phyloP scores from a whole-genome alignment of 2,888 invertebrate genomes.

The Colletes collaris region DNA sequence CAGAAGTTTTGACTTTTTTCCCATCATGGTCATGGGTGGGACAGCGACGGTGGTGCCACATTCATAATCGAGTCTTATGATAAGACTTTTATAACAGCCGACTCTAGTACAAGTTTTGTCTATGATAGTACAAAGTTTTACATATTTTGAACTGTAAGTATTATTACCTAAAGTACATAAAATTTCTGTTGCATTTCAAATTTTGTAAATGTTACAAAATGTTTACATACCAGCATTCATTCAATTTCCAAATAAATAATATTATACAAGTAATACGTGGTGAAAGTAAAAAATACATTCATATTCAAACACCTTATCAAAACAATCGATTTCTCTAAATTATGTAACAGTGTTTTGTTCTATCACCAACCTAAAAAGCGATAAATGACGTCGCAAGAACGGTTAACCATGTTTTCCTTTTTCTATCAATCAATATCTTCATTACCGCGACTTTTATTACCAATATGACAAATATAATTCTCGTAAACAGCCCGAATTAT shows the following conservation, averaged over 20 bases:
- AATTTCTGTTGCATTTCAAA: neutral
- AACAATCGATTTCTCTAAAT: neutral
- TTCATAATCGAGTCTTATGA: too few species aligned
- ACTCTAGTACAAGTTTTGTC: too few species aligned
- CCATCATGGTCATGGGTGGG: too few species aligned
- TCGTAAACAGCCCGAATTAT: neutral
- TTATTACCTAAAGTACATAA: neutral
- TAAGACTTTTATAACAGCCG: too few species aligned
- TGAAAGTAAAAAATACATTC: neutral
- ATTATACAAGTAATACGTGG: neutral
- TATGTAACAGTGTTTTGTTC: constrained; percentile 27
- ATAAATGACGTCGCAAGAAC: neutral
- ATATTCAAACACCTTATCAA: neutral
- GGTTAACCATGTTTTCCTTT: constrained; percentile 10
- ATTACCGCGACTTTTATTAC: constrained; percentile 24
- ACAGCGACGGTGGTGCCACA: too few species aligned
- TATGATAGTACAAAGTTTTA: too few species aligned
- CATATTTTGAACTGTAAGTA: neutral
- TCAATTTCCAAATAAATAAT: neutral
- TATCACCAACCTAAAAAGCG: neutral
- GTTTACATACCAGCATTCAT: neutral
- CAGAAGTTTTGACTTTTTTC: too few species aligned
- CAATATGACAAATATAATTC: constrained; percentile 12
- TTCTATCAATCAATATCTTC: constrained; percentile 6
- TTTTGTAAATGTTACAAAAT: neutral